Percentiles rank a stretch among this genome's conserved stretches.
phyloP scores from a whole-genome alignment of 2,113 vertebrate genomes.

The Corydoras sp. region DNA sequence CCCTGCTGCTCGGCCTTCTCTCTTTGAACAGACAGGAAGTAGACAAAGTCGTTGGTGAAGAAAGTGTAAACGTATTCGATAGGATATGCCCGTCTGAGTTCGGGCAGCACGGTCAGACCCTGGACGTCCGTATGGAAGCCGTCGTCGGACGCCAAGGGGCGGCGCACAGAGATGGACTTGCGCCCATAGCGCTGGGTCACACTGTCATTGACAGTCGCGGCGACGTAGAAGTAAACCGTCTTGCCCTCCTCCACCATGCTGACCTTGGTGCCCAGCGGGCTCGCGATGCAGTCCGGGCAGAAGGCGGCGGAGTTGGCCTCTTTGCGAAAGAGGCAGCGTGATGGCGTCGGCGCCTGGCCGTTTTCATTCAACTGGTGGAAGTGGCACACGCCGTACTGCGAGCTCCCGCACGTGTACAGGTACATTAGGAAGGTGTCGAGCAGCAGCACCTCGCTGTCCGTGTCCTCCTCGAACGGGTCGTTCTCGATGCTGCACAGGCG shows the following conservation, averaged over 20 bases:
- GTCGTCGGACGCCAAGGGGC: conserved; percentile 71
- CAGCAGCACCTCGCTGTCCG: conserved; percentile 74
- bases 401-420: conserved; percentile 82
- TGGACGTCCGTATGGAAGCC: conserved; percentile 73
- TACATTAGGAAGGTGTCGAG: conserved; percentile 74
- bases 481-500: conserved; percentile 60
- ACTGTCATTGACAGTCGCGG: conserved; percentile 71
- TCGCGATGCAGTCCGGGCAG: conserved; percentile 87
- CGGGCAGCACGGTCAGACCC: conserved; percentile 74
- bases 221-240: conserved; percentile 79
- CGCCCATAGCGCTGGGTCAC: conserved; percentile 75
- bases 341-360: conserved; percentile 51
- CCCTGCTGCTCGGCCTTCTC: conserved; percentile 56
- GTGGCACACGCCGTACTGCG: conserved; percentile 78
- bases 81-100: conserved; percentile 65
- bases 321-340: conserved; percentile 75
- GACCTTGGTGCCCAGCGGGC: conserved; percentile 79
- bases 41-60: conserved; percentile 68
- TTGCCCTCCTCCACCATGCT: conserved; percentile 73
- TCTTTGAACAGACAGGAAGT: conserved; percentile 83
- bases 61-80: conserved; percentile 88
- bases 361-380: conserved; percentile 67
- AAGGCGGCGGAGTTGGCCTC: conserved; percentile 59
- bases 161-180: conserved; percentile 78
- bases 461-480: conserved; percentile 60